Percentiles rank a stretch among this genome's conserved stretches.
These are phyloP conservation scores for Desmophyllum pertusum DNA, from an alignment of 92 coral and sea anemone genomes.

Conservation along the genomic window DNA sequence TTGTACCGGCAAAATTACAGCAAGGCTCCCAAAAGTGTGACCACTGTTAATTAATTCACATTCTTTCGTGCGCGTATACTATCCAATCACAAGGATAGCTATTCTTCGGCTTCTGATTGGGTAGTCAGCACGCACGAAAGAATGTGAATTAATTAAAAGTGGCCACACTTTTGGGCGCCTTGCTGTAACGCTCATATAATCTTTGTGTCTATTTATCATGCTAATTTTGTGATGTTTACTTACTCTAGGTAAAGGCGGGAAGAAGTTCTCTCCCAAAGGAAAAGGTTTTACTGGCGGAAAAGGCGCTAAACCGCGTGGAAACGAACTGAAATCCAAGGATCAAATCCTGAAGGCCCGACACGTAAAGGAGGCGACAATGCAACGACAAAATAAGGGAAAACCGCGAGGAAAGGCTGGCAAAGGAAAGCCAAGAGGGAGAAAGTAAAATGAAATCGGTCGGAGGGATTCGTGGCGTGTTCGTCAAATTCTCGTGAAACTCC, in stretches of 20 bases:
- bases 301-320: conserved; percentile 34
- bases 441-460: neutral
- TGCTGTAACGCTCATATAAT: no score
- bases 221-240: neutral
- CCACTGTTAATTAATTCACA: no score
- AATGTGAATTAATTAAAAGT: no score
- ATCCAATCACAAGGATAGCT: no score
- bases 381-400: conserved; percentile 69
- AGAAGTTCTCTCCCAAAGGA: conserved; percentile 35
- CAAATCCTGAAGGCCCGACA: conserved; percentile 84
- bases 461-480: neutral
- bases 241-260: conserved; percentile 54
- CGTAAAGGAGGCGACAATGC: conserved; percentile 63
- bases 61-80: no score
- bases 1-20: no score
- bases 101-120: no score
- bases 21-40: no score
- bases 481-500: neutral
- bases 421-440: conserved; percentile 1
- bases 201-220: no score
- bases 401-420: conserved; percentile 24
- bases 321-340: conserved; percentile 77
- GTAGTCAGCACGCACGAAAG: no score
- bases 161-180: no score
- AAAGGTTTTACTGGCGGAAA: conserved; percentile 35